Evolutionary conservation across 2,797 vertebrate species (phyloP), one percentile per base, ranked within the genome.

Genomic region (Psittacula derbiana): DNA sequence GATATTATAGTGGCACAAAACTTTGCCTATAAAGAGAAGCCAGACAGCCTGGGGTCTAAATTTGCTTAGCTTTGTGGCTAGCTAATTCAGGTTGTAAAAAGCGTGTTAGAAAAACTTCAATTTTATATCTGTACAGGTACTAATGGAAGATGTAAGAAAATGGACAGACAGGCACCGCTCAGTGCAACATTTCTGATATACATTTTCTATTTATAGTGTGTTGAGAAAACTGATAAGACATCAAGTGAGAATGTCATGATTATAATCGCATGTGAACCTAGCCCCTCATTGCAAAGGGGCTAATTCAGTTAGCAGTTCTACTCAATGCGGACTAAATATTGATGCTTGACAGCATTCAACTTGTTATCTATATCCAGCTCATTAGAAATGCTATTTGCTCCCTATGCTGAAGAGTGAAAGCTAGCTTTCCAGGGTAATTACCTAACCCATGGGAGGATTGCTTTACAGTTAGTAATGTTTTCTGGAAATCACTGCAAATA

Each of bases 401-500:
- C 90, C 0, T 33, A 86, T 84, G 93, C 74, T 91, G 88, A 92
- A 90, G 66, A 94, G 64, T 80, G 81, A 92, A 94, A 94, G 83
- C 92, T 81, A 80, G n/a, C 89, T 96, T 92, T 96, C 89, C 85
- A 83, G 92, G 71, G 95, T 94, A 96, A 97, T 96, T 93, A 94
- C 78, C 90, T 92, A 91, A 92, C 62, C 69, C 92, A 94, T 18
- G 4, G 87, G 89, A 88, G 86, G 91, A 94, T 89, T 92, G 46
- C 70, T 93, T 91, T 85, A 91, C 14, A 9, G 83, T 92, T 92
- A 89, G 89, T 76, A 87, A 80, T 38, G 93, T 80, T 94, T 97
- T 92, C 72, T 94, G 95, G 86, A 96, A 95, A 94, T 93, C 80
- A 58, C 74, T 79, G 61, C 57, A 94, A 93, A 94, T 80, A 94